Evolutionary conservation across 2,888 invertebrate genomes (phyloP).

Genomic region (Orchesella flavescens): DNA sequence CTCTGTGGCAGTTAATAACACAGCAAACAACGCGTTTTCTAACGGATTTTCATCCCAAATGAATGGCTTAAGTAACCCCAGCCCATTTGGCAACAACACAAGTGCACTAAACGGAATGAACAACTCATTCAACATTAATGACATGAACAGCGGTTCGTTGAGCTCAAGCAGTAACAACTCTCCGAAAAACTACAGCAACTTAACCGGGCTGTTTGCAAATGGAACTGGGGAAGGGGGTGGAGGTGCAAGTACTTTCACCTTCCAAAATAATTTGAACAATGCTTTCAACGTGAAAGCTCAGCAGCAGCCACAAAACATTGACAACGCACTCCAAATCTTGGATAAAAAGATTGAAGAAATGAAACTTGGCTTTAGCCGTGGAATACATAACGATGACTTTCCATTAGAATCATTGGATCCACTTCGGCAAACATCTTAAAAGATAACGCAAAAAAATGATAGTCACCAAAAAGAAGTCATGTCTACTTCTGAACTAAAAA

Average conservation of each 20-base stretch:
- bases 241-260: slow-evolving; percentile 43
- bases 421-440: slow-evolving; percentile 76
- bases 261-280: slow-evolving; percentile 65
- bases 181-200: slow-evolving; percentile 61
- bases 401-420: slow-evolving; percentile 95
- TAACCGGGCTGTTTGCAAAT: slow-evolving; percentile 62
- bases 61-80: slow-evolving; percentile 54
- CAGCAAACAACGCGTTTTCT: slow-evolving; percentile 55
- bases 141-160: slow-evolving; percentile 48
- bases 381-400: slow-evolving; percentile 91
- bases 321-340: slow-evolving; percentile 85
- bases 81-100: slow-evolving; percentile 47
- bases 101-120: slow-evolving; percentile 36
- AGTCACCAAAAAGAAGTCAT: too few species aligned
- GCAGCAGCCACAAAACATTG: slow-evolving; percentile 79
- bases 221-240: slow-evolving; percentile 35
- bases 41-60: slow-evolving; percentile 62
- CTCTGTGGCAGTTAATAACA: slow-evolving; percentile 53
- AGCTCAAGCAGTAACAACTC: slow-evolving; percentile 14
- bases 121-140: slow-evolving; percentile 56
- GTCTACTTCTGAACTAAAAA: too few species aligned
- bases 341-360: slow-evolving; percentile 89
- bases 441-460: neutral
- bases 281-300: slow-evolving; percentile 56
- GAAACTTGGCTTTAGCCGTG: slow-evolving; percentile 80